These are phyloP conservation scores for Dicyrtomina minuta DNA, from an alignment of 2,888 invertebrate species.

Conservation along the genomic window DNA sequence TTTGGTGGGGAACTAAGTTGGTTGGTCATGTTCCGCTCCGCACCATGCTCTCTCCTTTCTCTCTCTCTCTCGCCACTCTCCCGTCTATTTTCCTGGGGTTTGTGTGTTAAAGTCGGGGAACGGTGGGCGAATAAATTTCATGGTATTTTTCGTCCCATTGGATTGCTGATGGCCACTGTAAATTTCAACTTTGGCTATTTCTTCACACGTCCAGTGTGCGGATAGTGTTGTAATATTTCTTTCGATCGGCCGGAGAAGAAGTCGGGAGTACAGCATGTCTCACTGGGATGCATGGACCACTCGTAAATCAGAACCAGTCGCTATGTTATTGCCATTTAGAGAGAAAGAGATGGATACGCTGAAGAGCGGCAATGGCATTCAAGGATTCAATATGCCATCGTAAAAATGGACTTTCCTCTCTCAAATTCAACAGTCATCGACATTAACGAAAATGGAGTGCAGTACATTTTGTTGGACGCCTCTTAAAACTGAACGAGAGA, in stretches of 20 bases:
- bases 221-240: conserved; percentile 47
- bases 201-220: conserved; percentile 38
- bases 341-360: conserved; percentile 54
- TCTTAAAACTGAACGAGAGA: conserved; percentile 13
- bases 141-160: conserved; percentile 34
- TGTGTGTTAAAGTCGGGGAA: conserved; percentile 4
- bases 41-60: neutral
- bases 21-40: neutral
- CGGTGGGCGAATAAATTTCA: conserved; percentile 46
- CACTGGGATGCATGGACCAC: conserved; percentile 47
- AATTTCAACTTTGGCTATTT: conserved; percentile 52
- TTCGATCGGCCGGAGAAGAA: conserved; percentile 14
- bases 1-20: neutral
- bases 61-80: neutral
- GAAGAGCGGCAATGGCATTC: conserved; percentile 53
- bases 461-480: conserved; percentile 51
- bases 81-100: neutral
- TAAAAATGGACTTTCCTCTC: conserved; percentile 55
- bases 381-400: conserved; percentile 55
- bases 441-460: conserved; percentile 55
- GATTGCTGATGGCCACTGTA: conserved; percentile 43
- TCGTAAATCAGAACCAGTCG: conserved; percentile 55
- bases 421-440: conserved; percentile 55
- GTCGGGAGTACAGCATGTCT: conserved; percentile 37
- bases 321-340: conserved; percentile 55